Base-by-base conservation (phyloP, 1,140 invertebrate species). In the Drosophila micromelanica region DNA sequence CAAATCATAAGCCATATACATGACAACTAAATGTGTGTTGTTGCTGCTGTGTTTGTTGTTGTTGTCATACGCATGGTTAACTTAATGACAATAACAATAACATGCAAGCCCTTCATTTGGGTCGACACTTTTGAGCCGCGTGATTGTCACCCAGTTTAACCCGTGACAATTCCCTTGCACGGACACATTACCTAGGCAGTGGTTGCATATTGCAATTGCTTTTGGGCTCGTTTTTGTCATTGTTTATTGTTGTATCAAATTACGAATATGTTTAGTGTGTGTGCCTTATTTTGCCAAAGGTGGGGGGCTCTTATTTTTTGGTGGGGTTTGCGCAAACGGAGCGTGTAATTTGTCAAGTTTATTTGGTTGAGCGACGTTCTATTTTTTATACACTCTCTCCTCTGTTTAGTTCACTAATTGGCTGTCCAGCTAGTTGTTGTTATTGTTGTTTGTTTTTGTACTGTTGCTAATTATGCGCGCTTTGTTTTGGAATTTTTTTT, bases 311-410 rank as follows among this genome's bases (percentile, higher is more conserved):
- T 54, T 30, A 35, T 27, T 67, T 54, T 73, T 60, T 45, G 17
- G 48, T 46, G 23, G 27, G 30, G 30, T 8, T 32, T 7, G 6
- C 30, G 45, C 43, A 65, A 46, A 69, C 84, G 73, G 67, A 84
- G 76, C 84, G 64, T 89, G 63, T 89, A 89, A 89, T 84, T 79
- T 87, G 84, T 87, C 82, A 78, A 82, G 82, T 86, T 86, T 86
- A 86, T 86, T 87, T 89, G 82, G 82, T 86, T 79, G 82, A 87
- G 82, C 76, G 74, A 76, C 78, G 81, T 49, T 86, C 43, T 30
- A 42, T 55, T 11, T 55, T 37, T 35, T 20, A 9, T 37, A 6
- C 51, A 43, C 40, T 38, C 37, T 37, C 7, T 37, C 63, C 61
- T 65, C 61, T 65, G 20, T 20, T 51, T 57, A 35, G 52, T 45